Percentiles rank a stretch among this genome's conserved stretches.
Evolutionary conservation across 2,888 invertebrate species (phyloP).

Genomic region (Dynastes maya): DNA sequence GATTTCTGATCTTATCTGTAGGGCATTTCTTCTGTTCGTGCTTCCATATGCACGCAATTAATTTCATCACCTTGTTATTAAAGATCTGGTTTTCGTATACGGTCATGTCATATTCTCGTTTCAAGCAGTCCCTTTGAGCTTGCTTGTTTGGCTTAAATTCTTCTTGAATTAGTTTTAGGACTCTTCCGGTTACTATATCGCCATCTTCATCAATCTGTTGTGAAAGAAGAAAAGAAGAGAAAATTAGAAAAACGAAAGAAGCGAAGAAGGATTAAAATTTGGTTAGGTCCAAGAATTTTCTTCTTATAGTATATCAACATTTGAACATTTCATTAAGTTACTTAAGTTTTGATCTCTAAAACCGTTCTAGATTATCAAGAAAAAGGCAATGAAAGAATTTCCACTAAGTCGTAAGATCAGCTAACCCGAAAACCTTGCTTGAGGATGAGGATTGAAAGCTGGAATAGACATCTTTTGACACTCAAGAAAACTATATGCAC

Average conservation of each 20-base stretch:
- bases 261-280: too few relatives aligned
- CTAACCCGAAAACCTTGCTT: too few relatives aligned
- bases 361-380: too few relatives aligned
- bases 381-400: too few relatives aligned
- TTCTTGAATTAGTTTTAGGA: neutral
- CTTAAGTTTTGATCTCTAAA: too few relatives aligned
- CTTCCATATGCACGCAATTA: neutral
- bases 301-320: too few relatives aligned
- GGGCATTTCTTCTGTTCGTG: neutral
- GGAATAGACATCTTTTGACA: too few relatives aligned
- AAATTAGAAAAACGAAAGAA: neutral
- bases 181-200: neutral
- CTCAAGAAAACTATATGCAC: too few relatives aligned
- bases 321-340: too few relatives aligned
- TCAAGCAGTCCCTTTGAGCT: neutral
- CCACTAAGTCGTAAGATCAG: too few relatives aligned
- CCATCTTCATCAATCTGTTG: neutral
- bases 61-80: neutral
- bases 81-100: neutral
- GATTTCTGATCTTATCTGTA: neutral
- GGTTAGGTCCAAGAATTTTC: too few relatives aligned
- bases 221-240: neutral
- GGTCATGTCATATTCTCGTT: neutral
- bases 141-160: neutral
- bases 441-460: too few relatives aligned